Percentiles rank a stretch among this genome's conserved stretches.
Evolutionary conservation across 2,888 invertebrate genomes (phyloP).

Genomic region (Dyspetes luteomarginatus): DNA sequence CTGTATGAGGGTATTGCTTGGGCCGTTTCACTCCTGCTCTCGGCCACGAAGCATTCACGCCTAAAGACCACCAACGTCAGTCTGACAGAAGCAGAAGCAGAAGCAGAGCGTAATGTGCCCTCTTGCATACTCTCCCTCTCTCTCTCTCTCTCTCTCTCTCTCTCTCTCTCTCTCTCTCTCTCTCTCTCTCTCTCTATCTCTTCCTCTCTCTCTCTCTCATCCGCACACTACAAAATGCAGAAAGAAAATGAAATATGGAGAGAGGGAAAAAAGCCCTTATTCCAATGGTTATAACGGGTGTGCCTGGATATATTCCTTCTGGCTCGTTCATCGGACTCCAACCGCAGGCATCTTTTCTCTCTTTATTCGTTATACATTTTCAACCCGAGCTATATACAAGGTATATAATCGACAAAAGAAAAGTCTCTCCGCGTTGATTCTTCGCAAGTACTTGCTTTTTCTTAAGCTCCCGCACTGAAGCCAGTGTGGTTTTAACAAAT

Average conservation of each 20-base stretch:
- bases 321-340: slow-evolving; percentile 46
- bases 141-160: slow-evolving; percentile 49
- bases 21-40: slow-evolving; percentile 68
- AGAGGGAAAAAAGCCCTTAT: slow-evolving; percentile 42
- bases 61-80: slow-evolving; percentile 71
- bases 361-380: slow-evolving; percentile 28
- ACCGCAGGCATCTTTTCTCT: slow-evolving; percentile 30
- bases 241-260: slow-evolving; percentile 41
- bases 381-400: slow-evolving; percentile 12
- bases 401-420: slow-evolving; percentile 51
- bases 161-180: slow-evolving; percentile 37
- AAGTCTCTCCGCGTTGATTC: slow-evolving; percentile 20
- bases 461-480: no score
- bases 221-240: slow-evolving; percentile 12
- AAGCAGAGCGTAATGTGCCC: slow-evolving; percentile 31
- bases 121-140: slow-evolving; percentile 18
- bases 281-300: slow-evolving; percentile 40
- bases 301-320: slow-evolving; percentile 37
- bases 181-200: slow-evolving; percentile 66
- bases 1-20: slow-evolving; percentile 35
- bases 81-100: slow-evolving; percentile 35
- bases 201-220: slow-evolving; percentile 66
- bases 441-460: slow-evolving; percentile 20
- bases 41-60: slow-evolving; percentile 74
- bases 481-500: slow-evolving; percentile 18